Conservation (phyloP, 2,113 vertebrate species). For the Nymphicus hollandicus region DNA sequence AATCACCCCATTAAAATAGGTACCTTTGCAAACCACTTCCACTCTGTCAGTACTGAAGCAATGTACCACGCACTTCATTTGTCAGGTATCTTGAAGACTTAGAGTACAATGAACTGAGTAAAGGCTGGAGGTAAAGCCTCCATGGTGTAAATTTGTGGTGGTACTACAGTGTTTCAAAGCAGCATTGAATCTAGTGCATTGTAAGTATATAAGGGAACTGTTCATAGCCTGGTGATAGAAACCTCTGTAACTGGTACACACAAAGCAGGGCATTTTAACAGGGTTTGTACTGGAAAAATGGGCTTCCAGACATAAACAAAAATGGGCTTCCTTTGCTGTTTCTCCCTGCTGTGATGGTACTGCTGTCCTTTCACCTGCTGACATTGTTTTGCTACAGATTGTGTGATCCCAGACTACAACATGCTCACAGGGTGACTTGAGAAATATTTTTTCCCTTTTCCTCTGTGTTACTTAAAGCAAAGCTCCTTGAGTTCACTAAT, state of each 20-base stretch:
- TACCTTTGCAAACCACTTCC: neutral
- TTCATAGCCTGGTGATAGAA: neutral
- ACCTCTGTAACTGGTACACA: neutral
- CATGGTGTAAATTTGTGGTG: neutral
- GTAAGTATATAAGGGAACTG: neutral
- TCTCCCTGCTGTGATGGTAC: neutral
- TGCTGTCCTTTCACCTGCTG: neutral
- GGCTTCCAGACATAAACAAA: neutral
- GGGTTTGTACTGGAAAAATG: neutral
- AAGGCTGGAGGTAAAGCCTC: neutral
- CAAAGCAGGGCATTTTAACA: neutral
- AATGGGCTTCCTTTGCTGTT: neutral
- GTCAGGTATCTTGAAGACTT: neutral
- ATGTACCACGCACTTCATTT: neutral
- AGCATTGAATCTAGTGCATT: fast-evolving
- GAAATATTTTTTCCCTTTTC: neutral
- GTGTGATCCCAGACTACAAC: neutral
- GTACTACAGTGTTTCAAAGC: neutral
- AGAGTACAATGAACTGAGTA: neutral
- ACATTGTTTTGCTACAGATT: neutral
- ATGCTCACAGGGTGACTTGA: neutral
- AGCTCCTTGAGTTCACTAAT: neutral
- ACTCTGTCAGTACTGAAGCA: neutral
- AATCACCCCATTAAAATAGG: neutral
- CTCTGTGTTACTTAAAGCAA: neutral